Conservation (phyloP, 2,888 invertebrate species). For the Ennomos erosarius region DNA sequence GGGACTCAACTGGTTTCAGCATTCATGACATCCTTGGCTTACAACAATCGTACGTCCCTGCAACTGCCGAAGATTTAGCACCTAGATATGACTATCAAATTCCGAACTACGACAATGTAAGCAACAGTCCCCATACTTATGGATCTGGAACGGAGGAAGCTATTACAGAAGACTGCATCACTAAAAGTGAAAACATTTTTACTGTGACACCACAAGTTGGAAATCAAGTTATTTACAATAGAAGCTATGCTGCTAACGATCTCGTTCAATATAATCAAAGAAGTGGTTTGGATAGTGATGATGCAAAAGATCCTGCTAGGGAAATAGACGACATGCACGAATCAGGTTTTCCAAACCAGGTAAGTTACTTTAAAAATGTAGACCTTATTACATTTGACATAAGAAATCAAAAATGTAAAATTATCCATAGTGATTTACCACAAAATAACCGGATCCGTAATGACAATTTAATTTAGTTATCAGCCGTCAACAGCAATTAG, state of each 20-base stretch:
- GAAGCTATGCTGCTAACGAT: constrained; percentile 64
- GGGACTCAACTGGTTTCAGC: constrained; percentile 79
- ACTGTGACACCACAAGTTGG: constrained; percentile 50
- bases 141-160: constrained; percentile 66
- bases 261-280: constrained; percentile 65
- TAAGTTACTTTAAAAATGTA: constrained; percentile 50
- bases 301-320: constrained; percentile 63
- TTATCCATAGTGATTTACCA: constrained; percentile 61
- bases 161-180: constrained; percentile 57
- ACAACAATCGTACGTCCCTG: constrained; percentile 66
- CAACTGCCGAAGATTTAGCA: constrained; percentile 59
- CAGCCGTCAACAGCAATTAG: constrained; percentile 62
- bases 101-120: constrained; percentile 71
- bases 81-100: constrained; percentile 72
- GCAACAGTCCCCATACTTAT: constrained; percentile 72
- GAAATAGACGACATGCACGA: constrained; percentile 62
- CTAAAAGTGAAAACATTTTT: constrained; percentile 57
- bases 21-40: constrained; percentile 81
- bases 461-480: constrained; percentile 73
- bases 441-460: constrained; percentile 77
- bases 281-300: constrained; percentile 57
- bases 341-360: constrained; percentile 73
- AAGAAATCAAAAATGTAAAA: constrained; percentile 29
- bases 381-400: constrained; percentile 46
- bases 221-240: constrained; percentile 63